Evolutionary conservation across 2,113 vertebrate genomes (phyloP), one percentile per base, ranked within the genome.

Genomic region (Notiomystis cincta): DNA sequence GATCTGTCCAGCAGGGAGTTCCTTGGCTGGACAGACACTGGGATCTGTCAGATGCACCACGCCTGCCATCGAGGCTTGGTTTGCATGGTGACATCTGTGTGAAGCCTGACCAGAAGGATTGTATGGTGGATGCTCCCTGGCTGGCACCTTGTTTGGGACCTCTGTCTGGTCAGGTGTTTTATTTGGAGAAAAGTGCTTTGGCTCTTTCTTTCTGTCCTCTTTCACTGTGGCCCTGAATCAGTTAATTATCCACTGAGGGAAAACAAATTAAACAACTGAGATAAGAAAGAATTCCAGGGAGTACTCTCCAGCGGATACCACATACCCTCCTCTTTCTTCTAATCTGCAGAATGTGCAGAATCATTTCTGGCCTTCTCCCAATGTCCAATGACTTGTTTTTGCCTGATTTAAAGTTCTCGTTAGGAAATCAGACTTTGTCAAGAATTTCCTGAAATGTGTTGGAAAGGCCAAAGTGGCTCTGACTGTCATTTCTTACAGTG

Each of bases 61-160:
- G 1, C 0, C 0, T 64, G 72, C 38, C 35, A 8, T 16, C 1
- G 1, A 56, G 56, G 15, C 14, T 65, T 2, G 3, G 31, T n/a
- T 44, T 73, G 60, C 56, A 25, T 11, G 19, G 20, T 3, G 12
- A 18, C 38, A 38, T 35, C 33, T 80, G 24, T 18, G 25, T 15
- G 22, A 37, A 27, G 6, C 15, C 47, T 80, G 56, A 50, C 20
- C 33, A 54, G 45, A 42, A 86, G 10, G 44, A 11, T 35, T 24
- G 10, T 8, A 5, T 0, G 1, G 11, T 53, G 16, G 30, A 7
- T 13, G 15, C n/a, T 81, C 27, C 19, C 24, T 82, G 45, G 27
- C 37, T 69, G 76, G 30, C 30, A 60, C 62, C 31, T 50, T 53
- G 8, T 31, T n/a, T 73, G 40, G 70, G 67, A 44, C 37, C 13